These are phyloP conservation scores for Leptothorax acervorum DNA, from an alignment of 2,888 invertebrate species.

Conservation along the genomic window DNA sequence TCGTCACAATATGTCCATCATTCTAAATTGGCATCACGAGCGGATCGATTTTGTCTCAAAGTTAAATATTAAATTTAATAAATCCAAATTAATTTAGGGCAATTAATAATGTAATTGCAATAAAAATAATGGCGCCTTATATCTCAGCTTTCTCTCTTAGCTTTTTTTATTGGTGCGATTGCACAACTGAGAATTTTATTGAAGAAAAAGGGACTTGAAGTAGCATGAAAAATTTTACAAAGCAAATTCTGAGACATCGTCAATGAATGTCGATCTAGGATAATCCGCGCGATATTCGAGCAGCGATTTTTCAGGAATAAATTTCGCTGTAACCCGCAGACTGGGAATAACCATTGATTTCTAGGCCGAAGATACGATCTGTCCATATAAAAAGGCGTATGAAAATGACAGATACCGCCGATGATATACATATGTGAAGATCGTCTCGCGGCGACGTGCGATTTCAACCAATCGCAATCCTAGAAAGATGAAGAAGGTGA, in stretches of 20 bases:
- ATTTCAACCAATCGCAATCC: background rate
- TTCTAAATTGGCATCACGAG: background rate
- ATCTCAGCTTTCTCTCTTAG: too few species aligned
- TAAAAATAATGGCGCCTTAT: background rate
- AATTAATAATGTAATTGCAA: background rate
- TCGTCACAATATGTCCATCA: background rate
- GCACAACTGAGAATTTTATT: background rate
- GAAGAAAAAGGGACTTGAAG: background rate
- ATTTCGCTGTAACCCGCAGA: background rate
- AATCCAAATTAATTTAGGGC: background rate
- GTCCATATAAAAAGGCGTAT: slow-evolving; percentile 40
- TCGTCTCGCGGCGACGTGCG: too few species aligned
- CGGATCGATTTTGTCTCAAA: background rate
- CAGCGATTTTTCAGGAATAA: background rate
- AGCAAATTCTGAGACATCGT: background rate
- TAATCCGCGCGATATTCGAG: background rate
- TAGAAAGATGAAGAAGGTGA: background rate
- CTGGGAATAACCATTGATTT: background rate
- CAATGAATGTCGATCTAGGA: background rate
- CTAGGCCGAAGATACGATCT: slow-evolving; percentile 19
- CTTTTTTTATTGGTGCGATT: background rate
- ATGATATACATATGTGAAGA: slow-evolving; percentile 47
- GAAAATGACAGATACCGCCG: slow-evolving; percentile 61
- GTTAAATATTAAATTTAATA: background rate
- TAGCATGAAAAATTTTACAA: background rate